A percentile compares a stretch with the other conserved stretches of the same genome.
These are phyloP conservation scores for Drosophila algonquin DNA, from an alignment of 2,888 invertebrate species.

Conservation along the genomic window DNA sequence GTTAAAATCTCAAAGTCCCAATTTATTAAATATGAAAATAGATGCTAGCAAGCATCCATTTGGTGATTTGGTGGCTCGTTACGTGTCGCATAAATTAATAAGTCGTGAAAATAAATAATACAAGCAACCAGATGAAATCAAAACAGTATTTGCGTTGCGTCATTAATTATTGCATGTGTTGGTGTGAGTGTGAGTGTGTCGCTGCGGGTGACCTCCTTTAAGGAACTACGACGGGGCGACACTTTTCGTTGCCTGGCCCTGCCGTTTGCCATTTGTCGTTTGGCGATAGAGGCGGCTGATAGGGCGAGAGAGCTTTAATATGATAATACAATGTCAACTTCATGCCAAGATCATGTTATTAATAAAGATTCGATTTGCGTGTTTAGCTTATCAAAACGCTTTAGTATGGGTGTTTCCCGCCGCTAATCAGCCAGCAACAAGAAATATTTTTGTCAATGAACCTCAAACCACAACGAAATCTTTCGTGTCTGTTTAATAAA, in stretches of 20 bases:
- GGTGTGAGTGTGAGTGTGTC: not conserved
- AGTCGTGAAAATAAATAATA: constrained; percentile 32
- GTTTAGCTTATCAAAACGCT: not conserved
- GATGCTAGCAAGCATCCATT: not conserved
- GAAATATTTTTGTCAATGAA: not conserved
- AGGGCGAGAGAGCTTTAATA: not conserved
- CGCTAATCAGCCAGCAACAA: not conserved
- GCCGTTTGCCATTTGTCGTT: not conserved
- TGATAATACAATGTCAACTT: not conserved
- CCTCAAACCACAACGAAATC: not conserved
- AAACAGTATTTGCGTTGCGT: constrained; percentile 31
- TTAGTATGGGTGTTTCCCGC: not conserved
- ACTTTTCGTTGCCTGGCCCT: not conserved
- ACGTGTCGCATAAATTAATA: constrained; percentile 48
- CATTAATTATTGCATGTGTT: constrained; percentile 1
- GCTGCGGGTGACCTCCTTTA: constrained; percentile 21
- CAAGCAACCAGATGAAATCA: constrained; percentile 4
- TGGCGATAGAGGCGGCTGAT: constrained; percentile 13
- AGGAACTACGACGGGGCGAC: not conserved
- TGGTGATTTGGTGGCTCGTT: constrained; percentile 18
- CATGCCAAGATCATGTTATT: not conserved
- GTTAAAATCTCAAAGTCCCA: not conserved
- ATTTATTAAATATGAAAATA: constrained; percentile 17
- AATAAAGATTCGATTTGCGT: not conserved
- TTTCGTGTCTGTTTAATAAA: not conserved